A percentile compares a stretch with the other conserved stretches of the same genome.
Conservation (phyloP, 2,888 invertebrate genomes). For the Lingula anatina region DNA sequence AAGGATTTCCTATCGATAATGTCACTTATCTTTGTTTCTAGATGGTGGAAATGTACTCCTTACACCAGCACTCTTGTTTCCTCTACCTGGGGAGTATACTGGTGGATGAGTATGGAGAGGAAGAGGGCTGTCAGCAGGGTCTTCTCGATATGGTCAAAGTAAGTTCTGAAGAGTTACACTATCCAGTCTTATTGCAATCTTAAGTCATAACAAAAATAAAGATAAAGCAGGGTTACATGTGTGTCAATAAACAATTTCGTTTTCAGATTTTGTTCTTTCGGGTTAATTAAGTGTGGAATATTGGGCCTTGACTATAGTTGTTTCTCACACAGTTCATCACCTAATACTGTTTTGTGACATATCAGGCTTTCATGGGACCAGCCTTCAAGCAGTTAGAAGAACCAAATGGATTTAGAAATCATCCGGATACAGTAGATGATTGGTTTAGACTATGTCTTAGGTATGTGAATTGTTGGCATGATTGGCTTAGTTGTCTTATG, state of each 20-base stretch:
- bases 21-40: slow-evolving; percentile 35
- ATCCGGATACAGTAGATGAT: slow-evolving; percentile 98
- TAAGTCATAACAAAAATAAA: too few species aligned
- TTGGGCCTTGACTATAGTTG: background rate
- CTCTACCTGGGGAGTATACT: slow-evolving; percentile 83
- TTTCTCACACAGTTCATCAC: too few species aligned
- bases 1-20: too few species aligned
- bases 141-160: slow-evolving; percentile 81
- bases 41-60: slow-evolving; percentile 68
- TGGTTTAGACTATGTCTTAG: slow-evolving; percentile 80
- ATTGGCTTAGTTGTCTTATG: too few species aligned
- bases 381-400: slow-evolving; percentile 66
- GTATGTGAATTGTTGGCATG: too few species aligned
- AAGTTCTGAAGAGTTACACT: too few species aligned
- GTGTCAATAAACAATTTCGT: too few species aligned
- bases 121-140: slow-evolving; percentile 68
- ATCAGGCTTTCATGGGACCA: slow-evolving; percentile 52
- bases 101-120: slow-evolving; percentile 81
- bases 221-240: background rate
- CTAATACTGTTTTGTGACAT: slow-evolving; percentile 4
- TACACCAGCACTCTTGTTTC: slow-evolving; percentile 77
- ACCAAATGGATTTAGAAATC: slow-evolving; percentile 74
- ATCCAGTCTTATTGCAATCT: too few species aligned
- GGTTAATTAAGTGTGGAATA: background rate
- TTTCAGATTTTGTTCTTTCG: background rate